Evolutionary conservation across 2,113 vertebrate genomes (phyloP).

Genomic region (Lophius piscatorius): DNA sequence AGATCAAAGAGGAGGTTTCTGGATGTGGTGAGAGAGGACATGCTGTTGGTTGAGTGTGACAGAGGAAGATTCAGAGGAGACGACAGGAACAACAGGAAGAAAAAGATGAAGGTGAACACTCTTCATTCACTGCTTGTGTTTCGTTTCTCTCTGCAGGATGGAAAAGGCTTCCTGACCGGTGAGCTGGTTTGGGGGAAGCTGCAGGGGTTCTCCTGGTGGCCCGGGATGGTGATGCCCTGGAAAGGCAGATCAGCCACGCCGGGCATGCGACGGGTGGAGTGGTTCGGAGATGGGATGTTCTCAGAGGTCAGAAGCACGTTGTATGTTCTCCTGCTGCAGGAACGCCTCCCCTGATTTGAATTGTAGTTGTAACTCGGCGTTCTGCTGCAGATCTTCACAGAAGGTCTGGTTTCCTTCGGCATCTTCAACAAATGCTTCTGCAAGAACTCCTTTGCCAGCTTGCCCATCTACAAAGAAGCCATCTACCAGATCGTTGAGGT

Average conservation of each 20-base stretch:
- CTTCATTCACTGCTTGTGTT: background rate
- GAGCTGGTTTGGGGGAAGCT: constrained; percentile 94
- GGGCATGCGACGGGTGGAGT: constrained; percentile 88
- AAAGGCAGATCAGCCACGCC: constrained; percentile 77
- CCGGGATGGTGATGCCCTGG: constrained; percentile 89
- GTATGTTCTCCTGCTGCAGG: background rate
- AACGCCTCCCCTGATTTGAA: background rate
- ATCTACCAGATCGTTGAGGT: constrained; percentile 92
- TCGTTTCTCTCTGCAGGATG: constrained; percentile 78
- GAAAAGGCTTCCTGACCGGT: constrained; percentile 86
- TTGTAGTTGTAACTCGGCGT: background rate
- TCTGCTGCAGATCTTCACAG: constrained; percentile 82
- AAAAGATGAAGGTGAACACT: background rate
- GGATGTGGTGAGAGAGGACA: too few species aligned
- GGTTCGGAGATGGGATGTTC: constrained; percentile 95
- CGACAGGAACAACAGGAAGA: too few species aligned
- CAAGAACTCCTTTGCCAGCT: constrained; percentile 83
- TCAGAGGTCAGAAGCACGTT: constrained; percentile 85
- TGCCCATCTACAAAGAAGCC: constrained; percentile 89
- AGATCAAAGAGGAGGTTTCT: too few species aligned
- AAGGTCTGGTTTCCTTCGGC: constrained; percentile 82
- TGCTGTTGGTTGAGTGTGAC: too few species aligned
- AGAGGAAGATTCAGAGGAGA: too few species aligned
- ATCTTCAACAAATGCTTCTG: constrained; percentile 88
- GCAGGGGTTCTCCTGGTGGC: constrained; percentile 94